These are phyloP conservation scores for Meteorus cinctellus DNA, from an alignment of 2,888 invertebrate genomes.

Conservation along the genomic window DNA sequence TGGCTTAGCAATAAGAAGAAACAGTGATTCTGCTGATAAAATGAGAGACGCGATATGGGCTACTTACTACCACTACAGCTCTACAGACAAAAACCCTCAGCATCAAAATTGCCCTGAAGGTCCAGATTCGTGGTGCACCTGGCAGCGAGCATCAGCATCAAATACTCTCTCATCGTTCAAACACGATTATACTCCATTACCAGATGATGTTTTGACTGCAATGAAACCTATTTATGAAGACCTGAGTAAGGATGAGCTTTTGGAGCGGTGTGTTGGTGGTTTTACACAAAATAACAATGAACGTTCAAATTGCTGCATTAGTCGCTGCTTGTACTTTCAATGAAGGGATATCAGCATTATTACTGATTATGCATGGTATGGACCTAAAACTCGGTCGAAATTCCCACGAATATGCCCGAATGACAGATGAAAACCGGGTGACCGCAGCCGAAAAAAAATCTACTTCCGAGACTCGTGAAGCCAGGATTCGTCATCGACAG, in stretches of 20 bases:
- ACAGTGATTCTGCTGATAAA: conserved; percentile 45
- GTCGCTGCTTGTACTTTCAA: conserved; percentile 57
- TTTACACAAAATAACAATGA: conserved; percentile 50
- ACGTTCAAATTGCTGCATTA: conserved; percentile 49
- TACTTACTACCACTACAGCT: conserved; percentile 53
- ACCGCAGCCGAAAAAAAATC: conserved; percentile 43
- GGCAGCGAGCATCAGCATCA: conserved; percentile 47
- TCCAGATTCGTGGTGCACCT: conserved; percentile 46
- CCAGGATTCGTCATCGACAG: conserved; percentile 53
- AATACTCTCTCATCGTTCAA: conserved; percentile 43
- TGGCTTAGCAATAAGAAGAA: conserved; percentile 45
- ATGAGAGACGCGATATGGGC: conserved; percentile 51
- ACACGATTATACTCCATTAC: conserved; percentile 45
- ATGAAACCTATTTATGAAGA: conserved; percentile 43
- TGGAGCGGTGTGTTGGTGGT: conserved; percentile 40
- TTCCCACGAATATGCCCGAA: not conserved
- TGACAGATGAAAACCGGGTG: conserved; percentile 40
- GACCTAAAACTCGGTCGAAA: not conserved
- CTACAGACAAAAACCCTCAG: conserved; percentile 54
- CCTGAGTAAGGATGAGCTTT: too few species aligned
- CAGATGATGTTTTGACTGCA: conserved; percentile 42
- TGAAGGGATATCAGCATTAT: conserved; percentile 54
- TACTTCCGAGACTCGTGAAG: conserved; percentile 37
- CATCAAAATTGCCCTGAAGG: conserved; percentile 52
- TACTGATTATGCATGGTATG: conserved; percentile 42